These are phyloP conservation scores for Apodemia mormo DNA, from an alignment of 2,888 invertebrate genomes.

Conservation along the genomic window DNA sequence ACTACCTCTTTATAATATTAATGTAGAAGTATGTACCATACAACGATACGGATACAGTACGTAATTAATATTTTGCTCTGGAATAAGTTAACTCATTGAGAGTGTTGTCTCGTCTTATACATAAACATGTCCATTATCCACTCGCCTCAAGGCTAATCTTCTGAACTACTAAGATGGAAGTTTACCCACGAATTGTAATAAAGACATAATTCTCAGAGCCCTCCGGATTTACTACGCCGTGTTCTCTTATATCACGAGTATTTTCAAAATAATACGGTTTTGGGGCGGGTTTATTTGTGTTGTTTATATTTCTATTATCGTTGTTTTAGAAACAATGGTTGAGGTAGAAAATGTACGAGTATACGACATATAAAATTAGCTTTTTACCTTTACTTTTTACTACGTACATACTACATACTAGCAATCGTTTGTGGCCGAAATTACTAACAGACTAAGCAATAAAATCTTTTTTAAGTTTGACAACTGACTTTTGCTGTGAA, in stretches of 20 bases:
- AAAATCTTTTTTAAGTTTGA: no score
- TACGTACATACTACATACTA: no score
- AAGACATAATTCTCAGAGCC: slow-evolving; percentile 2
- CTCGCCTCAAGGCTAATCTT: slow-evolving; percentile 2
- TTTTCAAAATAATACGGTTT: background rate
- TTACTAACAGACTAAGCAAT: no score
- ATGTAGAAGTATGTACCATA: no score
- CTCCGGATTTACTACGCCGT: background rate
- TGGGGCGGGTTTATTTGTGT: background rate
- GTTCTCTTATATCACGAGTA: background rate
- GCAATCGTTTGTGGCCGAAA: no score
- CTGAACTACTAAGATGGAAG: slow-evolving; percentile 7
- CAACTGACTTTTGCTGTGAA: no score
- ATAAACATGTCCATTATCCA: slow-evolving; percentile 1
- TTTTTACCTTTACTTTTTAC: no score
- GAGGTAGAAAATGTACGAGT: no score
- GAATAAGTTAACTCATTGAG: no score
- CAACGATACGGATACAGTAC: background rate
- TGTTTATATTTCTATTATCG: background rate
- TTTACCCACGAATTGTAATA: slow-evolving; percentile 9
- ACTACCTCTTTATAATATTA: no score
- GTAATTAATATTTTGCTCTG: slow-evolving; percentile 21
- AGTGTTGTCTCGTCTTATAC: slow-evolving; percentile 5
- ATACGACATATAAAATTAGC: no score
- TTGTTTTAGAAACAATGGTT: background rate